Conservation (phyloP, 1,140 invertebrate genomes). For the Yoshiicerus persimilis region DNA sequence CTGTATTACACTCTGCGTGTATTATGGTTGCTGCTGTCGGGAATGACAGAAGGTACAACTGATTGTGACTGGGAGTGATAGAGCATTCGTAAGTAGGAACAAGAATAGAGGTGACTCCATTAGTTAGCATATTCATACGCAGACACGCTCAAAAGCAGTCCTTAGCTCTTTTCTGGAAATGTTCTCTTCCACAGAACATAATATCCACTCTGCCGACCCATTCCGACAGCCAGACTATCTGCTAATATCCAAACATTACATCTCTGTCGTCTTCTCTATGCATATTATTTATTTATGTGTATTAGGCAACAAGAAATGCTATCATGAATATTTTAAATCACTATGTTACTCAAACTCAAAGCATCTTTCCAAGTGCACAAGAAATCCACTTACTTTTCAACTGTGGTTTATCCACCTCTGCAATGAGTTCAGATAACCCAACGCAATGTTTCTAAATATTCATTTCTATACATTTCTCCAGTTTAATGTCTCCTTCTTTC, state of each 20-base stretch:
- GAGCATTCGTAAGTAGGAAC: background rate
- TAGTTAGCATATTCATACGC: background rate
- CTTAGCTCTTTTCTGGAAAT: background rate
- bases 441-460: background rate
- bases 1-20: no score
- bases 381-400: background rate
- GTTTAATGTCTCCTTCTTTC: background rate
- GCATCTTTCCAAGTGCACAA: background rate
- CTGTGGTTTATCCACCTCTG: background rate
- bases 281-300: constrained; percentile 13
- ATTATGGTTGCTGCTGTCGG: background rate
- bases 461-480: background rate
- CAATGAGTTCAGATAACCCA: background rate
- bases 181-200: background rate
- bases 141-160: background rate
- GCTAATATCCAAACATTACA: no score
- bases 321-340: background rate
- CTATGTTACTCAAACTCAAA: background rate
- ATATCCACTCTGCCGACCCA: no score
- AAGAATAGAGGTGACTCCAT: background rate
- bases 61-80: background rate
- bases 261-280: background rate
- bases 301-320: constrained; percentile 7
- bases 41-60: background rate
- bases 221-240: no score